These are phyloP conservation scores for Montifringilla adamsi DNA, from an alignment of 2,113 vertebrate species.

Conservation along the genomic window DNA sequence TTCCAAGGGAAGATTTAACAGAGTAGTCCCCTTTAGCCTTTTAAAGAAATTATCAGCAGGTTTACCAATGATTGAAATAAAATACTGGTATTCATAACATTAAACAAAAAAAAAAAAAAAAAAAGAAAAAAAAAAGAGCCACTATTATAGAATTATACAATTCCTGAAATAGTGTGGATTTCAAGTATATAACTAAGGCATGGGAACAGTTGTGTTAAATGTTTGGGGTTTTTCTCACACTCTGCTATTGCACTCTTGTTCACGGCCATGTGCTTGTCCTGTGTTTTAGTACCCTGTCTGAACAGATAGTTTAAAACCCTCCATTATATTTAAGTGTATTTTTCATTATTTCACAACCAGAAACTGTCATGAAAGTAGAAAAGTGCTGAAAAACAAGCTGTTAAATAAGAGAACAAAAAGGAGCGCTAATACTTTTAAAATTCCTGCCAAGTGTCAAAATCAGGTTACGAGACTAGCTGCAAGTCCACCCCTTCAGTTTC, in stretches of 20 bases:
- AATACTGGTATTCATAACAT: not conserved
- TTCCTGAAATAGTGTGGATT: not conserved
- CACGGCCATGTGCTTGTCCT: not conserved
- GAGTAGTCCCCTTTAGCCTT: not conserved
- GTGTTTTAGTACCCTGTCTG: not conserved
- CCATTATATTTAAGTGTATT: not conserved
- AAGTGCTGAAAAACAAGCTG: not conserved
- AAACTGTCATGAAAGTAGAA: not conserved
- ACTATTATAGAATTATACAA: not conserved
- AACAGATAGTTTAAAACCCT: not conserved
- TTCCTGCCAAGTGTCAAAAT: not conserved
- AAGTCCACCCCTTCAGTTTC: not conserved
- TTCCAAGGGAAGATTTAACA: not conserved
- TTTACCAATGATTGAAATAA: not conserved
- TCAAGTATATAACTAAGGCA: not conserved
- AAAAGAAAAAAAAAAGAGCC: not conserved
- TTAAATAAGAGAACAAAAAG: not conserved
- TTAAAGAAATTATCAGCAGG: not conserved
- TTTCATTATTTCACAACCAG: not conserved
- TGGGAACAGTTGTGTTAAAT: not conserved
- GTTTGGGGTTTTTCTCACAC: not conserved
- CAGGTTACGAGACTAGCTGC: not conserved
- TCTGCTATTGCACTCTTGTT: not conserved
- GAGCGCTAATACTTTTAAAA: not conserved
- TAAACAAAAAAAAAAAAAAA: not conserved